Evolutionary conservation across 2,888 invertebrate genomes (phyloP).

Genomic region (Rhagium mordax): DNA sequence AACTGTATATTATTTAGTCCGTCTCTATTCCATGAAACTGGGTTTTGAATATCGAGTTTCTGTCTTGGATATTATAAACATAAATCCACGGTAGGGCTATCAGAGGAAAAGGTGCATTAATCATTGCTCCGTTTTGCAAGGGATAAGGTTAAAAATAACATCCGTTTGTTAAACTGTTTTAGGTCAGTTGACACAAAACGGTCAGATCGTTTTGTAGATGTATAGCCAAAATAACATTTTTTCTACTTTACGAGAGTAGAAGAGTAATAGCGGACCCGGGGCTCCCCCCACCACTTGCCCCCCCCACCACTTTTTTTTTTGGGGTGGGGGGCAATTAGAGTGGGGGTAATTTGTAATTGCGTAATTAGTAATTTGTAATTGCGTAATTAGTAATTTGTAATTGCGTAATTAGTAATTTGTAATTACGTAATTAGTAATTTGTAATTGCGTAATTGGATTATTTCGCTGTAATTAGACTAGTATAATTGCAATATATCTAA

Average conservation of each 20-base stretch:
- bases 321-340: too few relatives aligned
- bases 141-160: conserved; percentile 12
- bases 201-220: not conserved
- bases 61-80: conserved; percentile 29
- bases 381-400: too few relatives aligned
- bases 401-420: too few relatives aligned
- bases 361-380: too few relatives aligned
- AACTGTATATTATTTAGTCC: conserved; percentile 18
- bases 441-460: too few relatives aligned
- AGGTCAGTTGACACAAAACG: conserved; percentile 9
- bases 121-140: conserved; percentile 8
- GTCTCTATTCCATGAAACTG: conserved; percentile 12
- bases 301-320: too few relatives aligned
- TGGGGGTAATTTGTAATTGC: too few relatives aligned
- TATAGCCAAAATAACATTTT: not conserved
- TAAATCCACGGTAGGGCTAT: conserved; percentile 20
- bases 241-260: not conserved
- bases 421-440: too few relatives aligned
- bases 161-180: conserved; percentile 1
- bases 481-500: too few relatives aligned
- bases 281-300: too few relatives aligned
- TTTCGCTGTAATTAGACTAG: too few relatives aligned
- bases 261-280: too few relatives aligned
- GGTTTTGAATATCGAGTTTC: conserved; percentile 32
- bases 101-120: conserved; percentile 18